Conservation (phyloP, 2,113 vertebrate genomes). For the rat (Rattus norvegicus) region GRCr8 NC_086035.1:1751001-1751500, state of each 20-base stretch:
- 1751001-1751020: background rate
- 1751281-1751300: background rate
- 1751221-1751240: background rate
- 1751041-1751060: background rate
- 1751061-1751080: background rate
- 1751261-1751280: background rate
- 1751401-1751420: background rate
- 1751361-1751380: background rate
- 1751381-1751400: background rate
- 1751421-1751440: conserved; percentile 3
- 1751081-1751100: background rate
- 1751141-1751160: background rate
- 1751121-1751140: background rate
- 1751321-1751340: background rate
- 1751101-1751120: background rate
- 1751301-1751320: background rate
- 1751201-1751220: background rate
- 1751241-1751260: background rate
- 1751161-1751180: background rate
- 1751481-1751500: background rate
- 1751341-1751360: background rate
- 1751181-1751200: background rate
- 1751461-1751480: background rate
- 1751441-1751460: background rate
- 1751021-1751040: background rate